Base-by-base conservation (phyloP, 2,113 vertebrate genomes). In the Potamarius usumacintae region DNA sequence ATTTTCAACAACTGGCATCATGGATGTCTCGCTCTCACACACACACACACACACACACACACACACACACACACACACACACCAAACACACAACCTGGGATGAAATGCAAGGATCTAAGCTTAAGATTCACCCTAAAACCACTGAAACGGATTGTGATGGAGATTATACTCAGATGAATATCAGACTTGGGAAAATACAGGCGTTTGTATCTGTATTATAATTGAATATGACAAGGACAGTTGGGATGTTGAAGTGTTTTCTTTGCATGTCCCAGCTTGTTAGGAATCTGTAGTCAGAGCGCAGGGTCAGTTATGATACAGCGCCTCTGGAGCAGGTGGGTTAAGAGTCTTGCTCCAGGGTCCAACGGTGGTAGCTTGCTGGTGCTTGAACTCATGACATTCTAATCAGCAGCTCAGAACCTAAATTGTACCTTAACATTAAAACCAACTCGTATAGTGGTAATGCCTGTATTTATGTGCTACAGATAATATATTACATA, bases 1-100 rank as follows among this genome's bases (percentile, higher is more conserved):
- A 96, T 94, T 93, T 93, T 82, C 50, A 76, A 83, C 67, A 83
- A 82, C 79, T 27, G 55, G 42, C 18, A 77, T 34, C 69, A 85
- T 22, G 34, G 42, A 83, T 8, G 20, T 25, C 63, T 42, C 34
- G 34, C 34, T 42, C 34, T 20, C 55, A 55, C 52, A 77, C 62
- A 80, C 63, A 72, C 22, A 20, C 34, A 81, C 15, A 76, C 20
- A 83, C 55, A 88, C 14, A 55, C 25, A 48, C n/a, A 60, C n/a
- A 74, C 34, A 82, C 12, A 52, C 18, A 42, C 78, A 79, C 82
- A 89, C 81, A 88, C 82, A 50, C 52, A 81, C 15, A 76, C 20
- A 83, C 55, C 34, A 34, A 34, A 88, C 14, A 55, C 25, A 72
- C 34, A 79, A 77, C 65, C 81, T 80, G 48, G 42, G 62, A 86